Evolutionary conservation across 53 echinoderm and acorn worm species (phyloP).

Genomic region (Zoroaster sp.): DNA sequence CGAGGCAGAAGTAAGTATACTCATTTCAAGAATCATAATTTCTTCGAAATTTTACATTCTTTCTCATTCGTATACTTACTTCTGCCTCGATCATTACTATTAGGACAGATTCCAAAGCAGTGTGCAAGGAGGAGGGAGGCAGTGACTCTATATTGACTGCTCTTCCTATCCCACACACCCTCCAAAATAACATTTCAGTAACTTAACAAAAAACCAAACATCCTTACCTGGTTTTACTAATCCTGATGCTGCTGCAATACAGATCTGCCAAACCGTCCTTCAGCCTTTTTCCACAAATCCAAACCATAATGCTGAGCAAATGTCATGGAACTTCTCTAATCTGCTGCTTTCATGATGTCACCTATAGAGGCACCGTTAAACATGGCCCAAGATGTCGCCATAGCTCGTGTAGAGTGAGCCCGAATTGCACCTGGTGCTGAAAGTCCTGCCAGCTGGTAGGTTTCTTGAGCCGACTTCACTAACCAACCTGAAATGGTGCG

Average conservation of each 20-base stretch:
- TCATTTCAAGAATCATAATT: neutral
- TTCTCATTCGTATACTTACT: neutral
- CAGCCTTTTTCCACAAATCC: neutral
- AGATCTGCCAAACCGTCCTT: neutral
- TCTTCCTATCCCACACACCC: neutral
- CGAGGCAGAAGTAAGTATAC: slow-evolving; percentile 2
- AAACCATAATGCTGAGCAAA: neutral
- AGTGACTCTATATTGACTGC: neutral
- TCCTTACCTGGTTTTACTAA: neutral
- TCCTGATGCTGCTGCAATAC: neutral
- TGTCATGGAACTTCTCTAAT: neutral
- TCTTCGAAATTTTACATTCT: neutral
- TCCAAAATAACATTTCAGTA: neutral
- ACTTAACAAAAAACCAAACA: neutral
- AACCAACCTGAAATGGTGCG: neutral
- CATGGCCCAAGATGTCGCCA: neutral
- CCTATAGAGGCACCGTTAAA: neutral
- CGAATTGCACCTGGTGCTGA: neutral
- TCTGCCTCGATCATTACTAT: neutral
- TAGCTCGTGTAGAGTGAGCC: neutral
- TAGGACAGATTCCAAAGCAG: neutral
- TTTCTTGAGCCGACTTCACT: neutral
- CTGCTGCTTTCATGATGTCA: neutral
- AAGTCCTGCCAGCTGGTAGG: neutral
- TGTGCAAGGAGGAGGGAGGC: neutral